These are phyloP conservation scores for Ariolimax columbianus DNA, from an alignment of 2,888 invertebrate genomes.

Conservation along the genomic window DNA sequence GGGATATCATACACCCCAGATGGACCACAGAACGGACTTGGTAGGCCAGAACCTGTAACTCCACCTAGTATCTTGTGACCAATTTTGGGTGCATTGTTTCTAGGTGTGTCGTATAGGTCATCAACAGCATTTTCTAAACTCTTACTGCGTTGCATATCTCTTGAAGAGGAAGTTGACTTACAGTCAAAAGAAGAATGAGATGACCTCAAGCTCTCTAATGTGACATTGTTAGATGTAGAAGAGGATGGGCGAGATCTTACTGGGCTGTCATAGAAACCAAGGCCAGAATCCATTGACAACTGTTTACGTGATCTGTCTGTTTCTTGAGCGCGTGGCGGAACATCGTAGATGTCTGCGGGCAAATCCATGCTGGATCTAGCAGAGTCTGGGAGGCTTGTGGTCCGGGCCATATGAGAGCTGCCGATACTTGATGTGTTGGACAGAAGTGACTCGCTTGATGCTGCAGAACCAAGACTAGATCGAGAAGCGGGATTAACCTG, in stretches of 20 bases:
- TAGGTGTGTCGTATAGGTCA: conserved; percentile 77
- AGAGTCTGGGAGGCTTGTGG: conserved; percentile 82
- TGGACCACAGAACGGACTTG: conserved; percentile 53
- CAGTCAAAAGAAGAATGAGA: conserved; percentile 48
- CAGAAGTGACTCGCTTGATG: conserved; percentile 75
- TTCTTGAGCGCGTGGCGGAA: conserved; percentile 61
- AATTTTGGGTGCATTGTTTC: conserved; percentile 68
- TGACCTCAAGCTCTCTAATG: conserved; percentile 25
- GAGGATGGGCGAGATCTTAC: conserved; percentile 71
- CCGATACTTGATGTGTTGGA: conserved; percentile 73
- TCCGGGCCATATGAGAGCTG: conserved; percentile 81
- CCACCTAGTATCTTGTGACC: conserved; percentile 49
- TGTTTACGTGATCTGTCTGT: conserved; percentile 61
- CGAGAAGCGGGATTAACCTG: conserved; percentile 38
- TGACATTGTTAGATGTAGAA: conserved; percentile 41
- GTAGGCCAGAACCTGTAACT: conserved; percentile 39
- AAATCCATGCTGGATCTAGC: conserved; percentile 80
- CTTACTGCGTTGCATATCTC: conserved; percentile 53
- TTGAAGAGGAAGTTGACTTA: conserved; percentile 6
- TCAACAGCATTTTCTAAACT: conserved; percentile 72
- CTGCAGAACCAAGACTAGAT: conserved; percentile 75
- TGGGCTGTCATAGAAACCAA: conserved; percentile 84
- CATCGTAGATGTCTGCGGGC: conserved; percentile 72
- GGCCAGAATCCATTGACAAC: conserved; percentile 71
- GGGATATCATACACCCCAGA: conserved; percentile 78